phyloP scores from a whole-genome alignment of 2,113 vertebrate genomes.

The Microcebus jonahi region DNA sequence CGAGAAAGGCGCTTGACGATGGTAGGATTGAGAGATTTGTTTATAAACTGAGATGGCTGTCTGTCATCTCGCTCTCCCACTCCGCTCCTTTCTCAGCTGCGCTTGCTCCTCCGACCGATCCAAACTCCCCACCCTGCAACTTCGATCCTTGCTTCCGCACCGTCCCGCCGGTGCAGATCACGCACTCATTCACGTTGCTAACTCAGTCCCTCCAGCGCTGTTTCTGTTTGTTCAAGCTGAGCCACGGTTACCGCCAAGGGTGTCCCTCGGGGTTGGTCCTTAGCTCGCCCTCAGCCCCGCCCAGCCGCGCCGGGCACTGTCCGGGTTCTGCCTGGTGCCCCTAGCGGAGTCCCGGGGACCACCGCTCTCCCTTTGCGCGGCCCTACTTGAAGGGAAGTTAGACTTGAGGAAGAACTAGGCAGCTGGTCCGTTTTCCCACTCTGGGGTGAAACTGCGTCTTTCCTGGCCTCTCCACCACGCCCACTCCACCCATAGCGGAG shows the following conservation, averaged over 20 bases:
- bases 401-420: neutral
- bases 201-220: neutral
- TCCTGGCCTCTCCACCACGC: neutral
- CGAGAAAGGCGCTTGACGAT: neutral
- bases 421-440: neutral
- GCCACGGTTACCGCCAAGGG: neutral
- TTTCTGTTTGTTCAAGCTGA: constrained; percentile 4
- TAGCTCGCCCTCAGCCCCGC: neutral
- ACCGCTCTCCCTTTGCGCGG: neutral
- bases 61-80: neutral
- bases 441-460: neutral
- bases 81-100: neutral
- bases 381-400: neutral
- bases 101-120: neutral
- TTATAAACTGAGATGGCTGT: neutral
- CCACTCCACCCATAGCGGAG: constrained; percentile 32
- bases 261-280: constrained; percentile 15
- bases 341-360: neutral
- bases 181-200: neutral
- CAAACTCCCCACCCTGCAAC: neutral
- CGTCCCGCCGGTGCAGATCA: neutral
- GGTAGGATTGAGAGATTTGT: neutral
- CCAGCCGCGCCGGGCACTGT: neutral
- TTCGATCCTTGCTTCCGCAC: neutral
- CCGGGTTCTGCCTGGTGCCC: neutral